phyloP scores from a whole-genome alignment of 2,888 invertebrate species.

The Eudasyphora cyanicolor region DNA sequence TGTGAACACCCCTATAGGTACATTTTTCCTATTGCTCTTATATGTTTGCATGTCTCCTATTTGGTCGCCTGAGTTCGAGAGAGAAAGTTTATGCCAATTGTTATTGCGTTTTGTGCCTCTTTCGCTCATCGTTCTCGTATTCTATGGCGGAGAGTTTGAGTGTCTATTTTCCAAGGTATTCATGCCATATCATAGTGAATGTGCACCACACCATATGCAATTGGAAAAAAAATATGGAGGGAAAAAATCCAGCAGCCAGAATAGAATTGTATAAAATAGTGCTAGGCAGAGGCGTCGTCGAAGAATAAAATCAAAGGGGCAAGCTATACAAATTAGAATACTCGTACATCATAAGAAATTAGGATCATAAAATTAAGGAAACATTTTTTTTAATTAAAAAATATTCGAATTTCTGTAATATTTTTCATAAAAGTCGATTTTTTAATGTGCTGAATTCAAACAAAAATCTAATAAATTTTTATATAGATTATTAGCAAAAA shows the following conservation, averaged over 20 bases:
- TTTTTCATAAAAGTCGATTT: too few species aligned
- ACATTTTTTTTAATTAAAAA: too few species aligned
- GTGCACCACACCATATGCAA: background rate
- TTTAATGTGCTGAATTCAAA: too few species aligned
- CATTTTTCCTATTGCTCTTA: background rate
- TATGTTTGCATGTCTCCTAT: constrained; percentile 1
- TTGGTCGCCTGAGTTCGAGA: constrained; percentile 59
- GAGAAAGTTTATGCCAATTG: constrained; percentile 48
- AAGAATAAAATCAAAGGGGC: background rate
- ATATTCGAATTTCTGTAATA: too few species aligned
- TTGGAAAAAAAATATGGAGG: background rate
- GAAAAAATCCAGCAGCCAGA: constrained; percentile 13
- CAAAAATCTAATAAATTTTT: too few species aligned
- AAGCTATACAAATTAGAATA: too few species aligned
- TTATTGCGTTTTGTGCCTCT: constrained; percentile 8
- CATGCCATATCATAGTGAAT: constrained; percentile 37
- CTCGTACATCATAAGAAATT: too few species aligned
- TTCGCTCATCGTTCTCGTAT: constrained; percentile 11
- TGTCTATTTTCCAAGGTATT: constrained; percentile 7
- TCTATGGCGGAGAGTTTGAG: constrained; percentile 22
- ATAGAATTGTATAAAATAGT: background rate
- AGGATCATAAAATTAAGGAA: too few species aligned
- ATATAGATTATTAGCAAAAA: too few species aligned
- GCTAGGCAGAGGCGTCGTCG: too few species aligned
- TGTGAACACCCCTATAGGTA: too few species aligned